Evolutionary conservation across 2,888 invertebrate genomes (phyloP), one percentile per base, ranked within the genome.

Genomic region (Barypeithes pellucidus): DNA sequence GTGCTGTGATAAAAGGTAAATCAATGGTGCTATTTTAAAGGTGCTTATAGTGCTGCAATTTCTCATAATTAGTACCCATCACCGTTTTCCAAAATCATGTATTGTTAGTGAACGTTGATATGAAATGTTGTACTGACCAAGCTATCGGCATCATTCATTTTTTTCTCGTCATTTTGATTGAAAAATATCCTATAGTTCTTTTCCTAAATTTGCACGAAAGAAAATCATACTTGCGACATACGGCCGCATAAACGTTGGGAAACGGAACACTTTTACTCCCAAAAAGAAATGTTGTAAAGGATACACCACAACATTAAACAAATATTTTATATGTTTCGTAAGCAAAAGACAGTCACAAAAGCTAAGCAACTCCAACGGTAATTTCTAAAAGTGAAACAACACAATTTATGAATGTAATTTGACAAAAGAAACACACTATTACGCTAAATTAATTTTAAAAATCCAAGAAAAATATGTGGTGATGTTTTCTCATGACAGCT

Each of bases 91-190:
- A 66, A 67, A 67, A 62, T 67, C 47, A 39, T 62, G 54, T 43
- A 70, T n/a, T 72, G 59, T 71, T 70, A 74, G 63, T 63, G 41
- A 75, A 68, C 8, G 12, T 20, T 57, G 57, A 62, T 76, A 72
- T 61, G 63, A 67, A 36, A 74, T 72, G 72, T 77, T 78, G 82
- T 85, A 87, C 87, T 87, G 86, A 91, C 91, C 91, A 91, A 90
- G 89, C 91, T 90, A 88, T 91, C 91, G 83, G 90, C 91, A 91
- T 91, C 91, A 89, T 88, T 91, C 91, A 91, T 91, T 89, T 89
- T 90, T 90, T 90, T 88, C 89, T 89, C 87, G 89, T 87, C 91
- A 91, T 91, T 89, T 88, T 90, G 85, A 62, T 72, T 62, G 57
- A 45, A 18, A 41, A 62, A 61, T 62, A 60, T 54, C 20, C 52